Evolutionary conservation across 2,797 vertebrate species (phyloP).

Genomic region (Sternarchorhynchus goeldii): DNA sequence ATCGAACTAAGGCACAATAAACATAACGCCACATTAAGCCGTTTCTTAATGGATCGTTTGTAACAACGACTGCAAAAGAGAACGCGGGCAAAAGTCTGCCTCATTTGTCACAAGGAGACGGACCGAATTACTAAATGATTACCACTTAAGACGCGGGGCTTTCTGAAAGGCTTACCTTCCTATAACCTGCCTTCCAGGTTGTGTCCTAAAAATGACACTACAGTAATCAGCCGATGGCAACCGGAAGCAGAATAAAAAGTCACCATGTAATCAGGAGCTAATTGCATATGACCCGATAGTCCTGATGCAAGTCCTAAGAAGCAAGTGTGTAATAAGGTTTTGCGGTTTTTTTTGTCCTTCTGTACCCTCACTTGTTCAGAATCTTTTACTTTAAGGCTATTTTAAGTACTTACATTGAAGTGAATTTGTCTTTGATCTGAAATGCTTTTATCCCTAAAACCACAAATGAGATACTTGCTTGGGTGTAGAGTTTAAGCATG

Average conservation of each 20-base stretch:
- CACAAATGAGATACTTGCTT: neutral
- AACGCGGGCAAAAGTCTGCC: constrained; percentile 27
- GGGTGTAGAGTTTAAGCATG: constrained; percentile 20
- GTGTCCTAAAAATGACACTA: constrained; percentile 9
- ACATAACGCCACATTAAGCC: constrained; percentile 32
- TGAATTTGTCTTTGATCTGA: constrained; percentile 21
- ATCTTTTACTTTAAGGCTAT: constrained; percentile 18
- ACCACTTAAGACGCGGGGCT: constrained; percentile 16
- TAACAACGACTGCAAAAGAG: constrained; percentile 11
- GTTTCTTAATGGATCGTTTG: constrained; percentile 32
- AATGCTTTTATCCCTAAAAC: neutral
- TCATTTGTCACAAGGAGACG: constrained; percentile 38
- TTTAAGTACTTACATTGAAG: constrained; percentile 20
- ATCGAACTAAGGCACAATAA: constrained; percentile 37
- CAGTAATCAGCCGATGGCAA: constrained; percentile 9
- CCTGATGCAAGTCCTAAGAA: neutral
- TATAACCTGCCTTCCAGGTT: constrained; percentile 8
- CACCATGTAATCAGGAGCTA: constrained; percentile 36
- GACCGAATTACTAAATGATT: constrained; percentile 39
- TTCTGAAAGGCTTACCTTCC: neutral
- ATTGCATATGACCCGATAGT: constrained; percentile 18
- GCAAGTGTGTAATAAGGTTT: neutral
- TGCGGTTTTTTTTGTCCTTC: neutral
- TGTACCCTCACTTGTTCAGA: neutral
- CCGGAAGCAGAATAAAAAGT: constrained; percentile 4